These are phyloP conservation scores for Metopia argyrocephala DNA, from an alignment of 2,888 invertebrate genomes.

Conservation along the genomic window DNA sequence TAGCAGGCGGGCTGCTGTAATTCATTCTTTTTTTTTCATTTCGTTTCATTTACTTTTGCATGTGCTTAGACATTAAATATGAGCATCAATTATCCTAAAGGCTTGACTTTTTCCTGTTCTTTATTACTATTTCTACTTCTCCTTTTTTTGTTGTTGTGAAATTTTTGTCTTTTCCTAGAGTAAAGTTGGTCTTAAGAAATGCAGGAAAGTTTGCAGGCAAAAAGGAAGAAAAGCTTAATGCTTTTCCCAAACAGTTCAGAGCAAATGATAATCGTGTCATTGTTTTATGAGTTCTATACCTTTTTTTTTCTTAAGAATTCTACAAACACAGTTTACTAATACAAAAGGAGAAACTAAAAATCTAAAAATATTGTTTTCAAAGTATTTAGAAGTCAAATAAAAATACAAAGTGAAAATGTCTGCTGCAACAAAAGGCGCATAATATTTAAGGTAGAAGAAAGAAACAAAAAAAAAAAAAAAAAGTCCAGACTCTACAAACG, in stretches of 20 bases:
- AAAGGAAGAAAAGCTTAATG: slow-evolving; percentile 41
- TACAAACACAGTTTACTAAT: background rate
- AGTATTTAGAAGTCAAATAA: slow-evolving; percentile 39
- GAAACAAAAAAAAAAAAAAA: background rate
- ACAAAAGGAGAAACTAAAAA: background rate
- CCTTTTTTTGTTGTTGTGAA: slow-evolving; percentile 4
- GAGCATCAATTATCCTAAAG: slow-evolving; percentile 47
- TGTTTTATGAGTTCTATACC: slow-evolving; percentile 34
- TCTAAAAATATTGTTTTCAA: slow-evolving; percentile 25
- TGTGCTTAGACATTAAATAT: slow-evolving; percentile 26
- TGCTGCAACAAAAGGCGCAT: background rate
- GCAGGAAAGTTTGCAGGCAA: background rate
- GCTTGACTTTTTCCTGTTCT: slow-evolving; percentile 24
- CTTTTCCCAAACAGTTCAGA: slow-evolving; percentile 40
- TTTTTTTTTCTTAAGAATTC: background rate
- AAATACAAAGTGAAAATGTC: background rate
- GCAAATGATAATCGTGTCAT: slow-evolving; percentile 44
- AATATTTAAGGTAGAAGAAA: slow-evolving; percentile 9
- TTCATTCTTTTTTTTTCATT: background rate
- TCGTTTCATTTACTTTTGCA: slow-evolving; percentile 3
- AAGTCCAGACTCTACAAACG: background rate
- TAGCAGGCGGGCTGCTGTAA: too few relatives aligned
- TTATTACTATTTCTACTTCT: background rate
- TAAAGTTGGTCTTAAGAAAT: background rate
- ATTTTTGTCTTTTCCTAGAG: background rate